phyloP scores from a whole-genome alignment of 1,140 invertebrate species.

The Drosophila murphyi region DNA sequence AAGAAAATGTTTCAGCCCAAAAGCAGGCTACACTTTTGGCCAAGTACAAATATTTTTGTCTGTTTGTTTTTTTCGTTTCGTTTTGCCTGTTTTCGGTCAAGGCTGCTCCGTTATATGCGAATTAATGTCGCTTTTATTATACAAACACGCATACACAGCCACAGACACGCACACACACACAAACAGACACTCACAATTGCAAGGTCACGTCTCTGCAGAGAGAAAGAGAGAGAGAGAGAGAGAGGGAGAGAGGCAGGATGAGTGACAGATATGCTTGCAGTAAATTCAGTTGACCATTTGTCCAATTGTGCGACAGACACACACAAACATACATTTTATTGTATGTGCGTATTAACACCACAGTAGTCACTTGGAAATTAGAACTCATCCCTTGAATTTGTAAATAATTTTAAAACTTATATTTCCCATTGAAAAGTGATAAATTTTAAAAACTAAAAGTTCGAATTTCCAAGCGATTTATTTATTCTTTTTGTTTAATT shows the following conservation, averaged over 20 bases:
- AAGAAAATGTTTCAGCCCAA: not conserved
- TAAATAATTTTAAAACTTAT: too few relatives aligned
- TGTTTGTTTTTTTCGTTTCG: conserved; percentile 7
- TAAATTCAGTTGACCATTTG: conserved; percentile 39
- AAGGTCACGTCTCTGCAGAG: conserved; percentile 3
- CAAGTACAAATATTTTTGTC: not conserved
- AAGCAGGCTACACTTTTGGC: conserved; percentile 32
- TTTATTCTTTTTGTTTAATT: not conserved
- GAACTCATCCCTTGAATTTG: too few relatives aligned
- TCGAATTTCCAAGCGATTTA: not conserved
- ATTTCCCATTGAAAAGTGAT: too few relatives aligned
- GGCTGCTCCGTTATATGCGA: conserved; percentile 20
- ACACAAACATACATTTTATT: conserved; percentile 8
- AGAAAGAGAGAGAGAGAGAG: conserved; percentile 1
- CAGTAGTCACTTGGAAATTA: not conserved
- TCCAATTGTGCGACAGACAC: conserved; percentile 34
- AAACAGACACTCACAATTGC: conserved; percentile 19
- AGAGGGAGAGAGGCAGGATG: not conserved
- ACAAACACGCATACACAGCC: not conserved
- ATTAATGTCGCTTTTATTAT: conserved; percentile 17
- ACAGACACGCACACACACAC: conserved; percentile 1
- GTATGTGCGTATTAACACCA: conserved; percentile 3
- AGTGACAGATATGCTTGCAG: conserved; percentile 24
- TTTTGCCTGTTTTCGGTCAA: conserved; percentile 31
- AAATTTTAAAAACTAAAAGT: too few relatives aligned